phyloP scores from a whole-genome alignment of 2,113 vertebrate species.

The Syngnathus floridae region DNA sequence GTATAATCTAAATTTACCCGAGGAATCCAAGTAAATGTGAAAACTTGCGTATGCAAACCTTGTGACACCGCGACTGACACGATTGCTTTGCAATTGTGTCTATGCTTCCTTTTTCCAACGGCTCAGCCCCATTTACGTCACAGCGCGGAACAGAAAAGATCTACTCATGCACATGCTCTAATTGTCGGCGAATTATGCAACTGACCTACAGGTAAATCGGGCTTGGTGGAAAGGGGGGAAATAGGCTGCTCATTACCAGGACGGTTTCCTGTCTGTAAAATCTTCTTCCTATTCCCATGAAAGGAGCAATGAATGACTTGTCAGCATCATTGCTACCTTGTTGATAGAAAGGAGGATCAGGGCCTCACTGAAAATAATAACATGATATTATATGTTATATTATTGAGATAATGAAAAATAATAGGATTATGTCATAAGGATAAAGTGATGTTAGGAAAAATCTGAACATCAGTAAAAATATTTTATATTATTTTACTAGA shows the following conservation, averaged over 20 bases:
- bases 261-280: slow-evolving; percentile 20
- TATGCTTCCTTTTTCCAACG: slow-evolving; percentile 10
- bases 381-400: too few species aligned
- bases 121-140: slow-evolving; percentile 21
- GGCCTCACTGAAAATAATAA: neutral
- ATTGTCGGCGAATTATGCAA: slow-evolving; percentile 40
- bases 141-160: slow-evolving; percentile 20
- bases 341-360: neutral
- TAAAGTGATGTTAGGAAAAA: too few species aligned
- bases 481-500: too few species aligned
- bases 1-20: neutral
- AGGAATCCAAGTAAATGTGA: neutral
- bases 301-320: neutral
- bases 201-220: slow-evolving; percentile 35
- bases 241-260: slow-evolving; percentile 25
- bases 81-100: neutral
- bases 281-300: neutral
- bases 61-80: neutral
- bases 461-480: too few species aligned
- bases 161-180: slow-evolving; percentile 22
- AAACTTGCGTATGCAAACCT: slow-evolving; percentile 1
- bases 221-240: slow-evolving; percentile 9
- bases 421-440: too few species aligned
- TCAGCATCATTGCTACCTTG: neutral
- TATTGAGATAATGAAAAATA: too few species aligned